These are phyloP conservation scores for Ceyx erithaca DNA, from an alignment of 2,797 vertebrate genomes.

Conservation along the genomic window DNA sequence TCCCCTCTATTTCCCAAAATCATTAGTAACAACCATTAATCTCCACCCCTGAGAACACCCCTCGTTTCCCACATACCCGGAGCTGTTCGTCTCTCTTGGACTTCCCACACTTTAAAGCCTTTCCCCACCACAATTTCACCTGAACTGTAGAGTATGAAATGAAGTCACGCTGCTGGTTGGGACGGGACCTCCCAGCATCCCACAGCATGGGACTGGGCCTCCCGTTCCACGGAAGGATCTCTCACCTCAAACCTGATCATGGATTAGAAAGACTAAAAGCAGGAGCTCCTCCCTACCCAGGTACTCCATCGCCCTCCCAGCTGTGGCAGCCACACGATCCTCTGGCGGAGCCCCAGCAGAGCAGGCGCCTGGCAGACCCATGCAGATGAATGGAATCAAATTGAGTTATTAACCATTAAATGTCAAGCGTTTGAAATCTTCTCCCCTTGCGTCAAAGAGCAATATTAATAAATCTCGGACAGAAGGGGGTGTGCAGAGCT, in stretches of 20 bases:
- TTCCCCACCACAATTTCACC: neutral
- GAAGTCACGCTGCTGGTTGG: neutral
- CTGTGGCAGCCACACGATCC: neutral
- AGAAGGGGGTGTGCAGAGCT: neutral
- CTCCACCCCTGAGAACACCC: neutral
- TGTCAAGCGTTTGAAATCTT: constrained; percentile 57
- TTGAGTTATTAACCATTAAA: constrained; percentile 68
- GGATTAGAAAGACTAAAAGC: neutral
- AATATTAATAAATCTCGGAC: constrained; percentile 67
- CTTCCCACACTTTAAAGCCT: neutral
- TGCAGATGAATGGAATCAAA: constrained; percentile 65
- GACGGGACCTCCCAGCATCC: neutral
- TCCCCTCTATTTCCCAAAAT: constrained; percentile 48
- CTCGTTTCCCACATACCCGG: neutral
- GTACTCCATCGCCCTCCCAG: neutral
- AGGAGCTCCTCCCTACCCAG: neutral
- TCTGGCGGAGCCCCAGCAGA: neutral
- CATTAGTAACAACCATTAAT: constrained; percentile 38
- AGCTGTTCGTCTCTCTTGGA: neutral
- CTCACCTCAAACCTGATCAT: neutral
- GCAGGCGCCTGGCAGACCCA: constrained; percentile 21
- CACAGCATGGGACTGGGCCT: neutral
- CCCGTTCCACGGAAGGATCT: rapidly evolving
- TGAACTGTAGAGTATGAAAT: neutral
- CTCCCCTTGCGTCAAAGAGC: constrained; percentile 10